Evolutionary conservation across 2,113 vertebrate genomes (phyloP).

Genomic region (Rhineura floridana): DNA sequence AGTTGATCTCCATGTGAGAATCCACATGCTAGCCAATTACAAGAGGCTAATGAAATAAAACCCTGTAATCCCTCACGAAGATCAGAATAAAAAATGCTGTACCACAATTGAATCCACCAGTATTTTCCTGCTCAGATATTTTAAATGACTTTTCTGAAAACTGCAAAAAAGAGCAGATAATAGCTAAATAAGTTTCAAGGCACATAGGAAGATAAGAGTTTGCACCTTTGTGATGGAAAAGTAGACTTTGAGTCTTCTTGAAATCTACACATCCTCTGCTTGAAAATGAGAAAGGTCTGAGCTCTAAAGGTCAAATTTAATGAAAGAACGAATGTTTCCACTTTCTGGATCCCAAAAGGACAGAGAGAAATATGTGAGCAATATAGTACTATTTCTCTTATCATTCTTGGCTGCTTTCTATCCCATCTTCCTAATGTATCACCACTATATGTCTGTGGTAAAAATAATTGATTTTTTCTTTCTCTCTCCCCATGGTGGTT

Average conservation of each 20-base stretch:
- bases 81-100: not conserved
- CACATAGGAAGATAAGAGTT: not conserved
- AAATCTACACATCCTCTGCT: not conserved
- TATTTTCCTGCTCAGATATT: not conserved
- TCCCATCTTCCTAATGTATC: constrained; percentile 6
- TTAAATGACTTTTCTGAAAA: constrained; percentile 1
- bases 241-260: not conserved
- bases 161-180: not conserved
- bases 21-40: not conserved
- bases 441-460: not conserved
- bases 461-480: not conserved
- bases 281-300: constrained; percentile 12
- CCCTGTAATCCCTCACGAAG: not conserved
- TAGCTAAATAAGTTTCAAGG: not conserved
- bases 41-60: not conserved
- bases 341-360: constrained; percentile 1
- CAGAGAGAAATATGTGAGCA: constrained; percentile 2
- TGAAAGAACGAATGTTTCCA: constrained; percentile 18
- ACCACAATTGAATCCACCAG: not conserved
- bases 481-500: not conserved
- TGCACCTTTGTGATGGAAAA: not conserved
- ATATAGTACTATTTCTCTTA: not conserved
- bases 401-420: not conserved
- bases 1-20: not conserved
- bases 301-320: constrained; percentile 21